A percentile compares a stretch with the other conserved stretches of the same genome.
These are phyloP conservation scores for Eutrigla gurnardus DNA, from an alignment of 2,797 vertebrate species.

Conservation along the genomic window DNA sequence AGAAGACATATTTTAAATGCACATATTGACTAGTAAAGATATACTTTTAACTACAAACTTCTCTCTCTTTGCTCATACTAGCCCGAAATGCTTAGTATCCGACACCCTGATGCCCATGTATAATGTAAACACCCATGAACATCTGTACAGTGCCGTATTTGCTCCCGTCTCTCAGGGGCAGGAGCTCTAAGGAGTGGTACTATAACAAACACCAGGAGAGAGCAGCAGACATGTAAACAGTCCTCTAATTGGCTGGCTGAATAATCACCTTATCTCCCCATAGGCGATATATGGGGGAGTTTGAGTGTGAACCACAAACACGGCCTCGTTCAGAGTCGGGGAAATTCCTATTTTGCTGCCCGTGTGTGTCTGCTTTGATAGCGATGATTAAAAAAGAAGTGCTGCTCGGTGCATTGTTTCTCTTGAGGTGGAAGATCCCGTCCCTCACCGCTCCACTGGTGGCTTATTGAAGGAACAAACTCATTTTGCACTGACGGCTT, in stretches of 20 bases:
- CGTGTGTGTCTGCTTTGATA: conserved; percentile 82
- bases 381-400: conserved; percentile 82
- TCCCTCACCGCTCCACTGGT: conserved; percentile 33
- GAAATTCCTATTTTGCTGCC: conserved; percentile 71
- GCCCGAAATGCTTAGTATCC: not conserved
- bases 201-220: conserved; percentile 60
- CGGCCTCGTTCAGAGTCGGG: conserved; percentile 63
- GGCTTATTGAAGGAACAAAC: conserved; percentile 70
- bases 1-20: conserved; percentile 35
- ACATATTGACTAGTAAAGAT: conserved; percentile 23
- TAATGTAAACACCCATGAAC: conserved; percentile 47
- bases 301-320: conserved; percentile 72
- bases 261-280: conserved; percentile 78
- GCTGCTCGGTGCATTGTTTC: conserved; percentile 72
- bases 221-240: conserved; percentile 63
- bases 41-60: not conserved
- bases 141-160: conserved; percentile 40
- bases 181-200: conserved; percentile 36
- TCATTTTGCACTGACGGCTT: conserved; percentile 58
- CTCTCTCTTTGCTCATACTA: not conserved
- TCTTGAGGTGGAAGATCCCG: conserved; percentile 52
- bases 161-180: conserved; percentile 39
- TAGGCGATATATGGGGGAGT: conserved; percentile 54
- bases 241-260: conserved; percentile 78
- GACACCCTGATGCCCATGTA: conserved; percentile 9